Base-by-base conservation (phyloP, 2,113 vertebrate genomes). In the Ptilonorhynchus violaceus region DNA sequence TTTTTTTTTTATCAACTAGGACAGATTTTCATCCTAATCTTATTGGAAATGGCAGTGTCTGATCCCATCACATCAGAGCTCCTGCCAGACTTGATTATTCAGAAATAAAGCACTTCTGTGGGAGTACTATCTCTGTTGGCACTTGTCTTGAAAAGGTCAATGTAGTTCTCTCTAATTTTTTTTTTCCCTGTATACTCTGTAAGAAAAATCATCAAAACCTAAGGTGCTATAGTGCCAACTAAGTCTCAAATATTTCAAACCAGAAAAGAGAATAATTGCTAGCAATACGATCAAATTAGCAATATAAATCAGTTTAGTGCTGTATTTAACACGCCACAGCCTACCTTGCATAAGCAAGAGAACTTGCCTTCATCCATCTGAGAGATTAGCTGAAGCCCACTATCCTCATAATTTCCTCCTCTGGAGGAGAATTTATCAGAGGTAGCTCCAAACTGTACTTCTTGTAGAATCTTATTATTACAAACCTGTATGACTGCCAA, bases 11-110 rank as follows among this genome's bases (percentile, higher is more conserved):
- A 92, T 89, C 74, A 63, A 20, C 33, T 85, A 46, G 78, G 85
- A 64, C 66, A 94, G 85, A 93, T 93, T 95, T 95, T 96, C 62
- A 41, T 93, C 56, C 81, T 94, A 76, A 88, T 92, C 78, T 94
- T 95, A 96, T 78, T 92, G 74, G 66, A 88, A 74, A 56, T 73
- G 90, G 66, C 95, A 92, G 62, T 74, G 76, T 78, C 77, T 92
- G 92, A 86, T 95, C 72, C 79, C 79, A 76, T 94, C 88, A 92
- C 83, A 64, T 58, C 75, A 90, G 83, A 86, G 67, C 79, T 88
- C 55, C 86, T 97, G 92, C 85, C 88, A 93, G 91, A 92, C 55
- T 85, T 91, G 72, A 95, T 95, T 93, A 92, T 95, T 93, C 53
- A 92, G 83, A 91, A 96, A 74, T 91, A 85, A 86, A 92, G 42